Conservation (phyloP, 2,113 vertebrate genomes). For the Manacus vitellinus region DNA sequence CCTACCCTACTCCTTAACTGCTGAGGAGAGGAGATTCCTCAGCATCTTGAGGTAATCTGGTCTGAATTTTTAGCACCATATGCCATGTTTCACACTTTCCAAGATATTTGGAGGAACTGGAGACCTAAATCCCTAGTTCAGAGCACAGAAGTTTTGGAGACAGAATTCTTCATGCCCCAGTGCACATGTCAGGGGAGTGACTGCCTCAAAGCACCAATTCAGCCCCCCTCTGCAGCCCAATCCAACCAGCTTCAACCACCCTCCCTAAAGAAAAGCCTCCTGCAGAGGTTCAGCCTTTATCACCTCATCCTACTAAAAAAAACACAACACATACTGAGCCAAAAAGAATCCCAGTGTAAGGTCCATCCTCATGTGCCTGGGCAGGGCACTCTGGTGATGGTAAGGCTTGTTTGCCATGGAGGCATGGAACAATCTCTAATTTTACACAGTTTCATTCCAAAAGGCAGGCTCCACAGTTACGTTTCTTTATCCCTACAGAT, state of each 20-base stretch:
- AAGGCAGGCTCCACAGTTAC: background rate
- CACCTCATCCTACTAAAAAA: background rate
- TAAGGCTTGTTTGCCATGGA: accelerated
- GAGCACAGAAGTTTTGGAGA: background rate
- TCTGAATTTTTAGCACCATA: background rate
- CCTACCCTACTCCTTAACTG: background rate
- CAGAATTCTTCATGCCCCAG: background rate
- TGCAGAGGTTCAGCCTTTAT: background rate
- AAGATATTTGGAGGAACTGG: background rate
- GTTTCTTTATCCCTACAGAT: background rate
- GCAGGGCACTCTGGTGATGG: background rate
- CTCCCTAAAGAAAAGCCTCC: background rate
- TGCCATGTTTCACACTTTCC: background rate
- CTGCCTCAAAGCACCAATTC: background rate
- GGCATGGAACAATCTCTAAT: background rate
- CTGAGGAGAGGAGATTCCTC: background rate
- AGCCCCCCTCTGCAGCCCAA: background rate
- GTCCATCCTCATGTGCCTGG: background rate
- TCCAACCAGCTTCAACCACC: background rate
- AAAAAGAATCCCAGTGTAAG: background rate
- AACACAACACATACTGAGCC: background rate
- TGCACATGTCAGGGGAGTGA: background rate
- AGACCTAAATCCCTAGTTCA: background rate
- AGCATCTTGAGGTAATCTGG: background rate
- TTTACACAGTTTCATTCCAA: background rate